Evolutionary conservation across 2,113 vertebrate species (phyloP).

Genomic region (Lampris incognitus): DNA sequence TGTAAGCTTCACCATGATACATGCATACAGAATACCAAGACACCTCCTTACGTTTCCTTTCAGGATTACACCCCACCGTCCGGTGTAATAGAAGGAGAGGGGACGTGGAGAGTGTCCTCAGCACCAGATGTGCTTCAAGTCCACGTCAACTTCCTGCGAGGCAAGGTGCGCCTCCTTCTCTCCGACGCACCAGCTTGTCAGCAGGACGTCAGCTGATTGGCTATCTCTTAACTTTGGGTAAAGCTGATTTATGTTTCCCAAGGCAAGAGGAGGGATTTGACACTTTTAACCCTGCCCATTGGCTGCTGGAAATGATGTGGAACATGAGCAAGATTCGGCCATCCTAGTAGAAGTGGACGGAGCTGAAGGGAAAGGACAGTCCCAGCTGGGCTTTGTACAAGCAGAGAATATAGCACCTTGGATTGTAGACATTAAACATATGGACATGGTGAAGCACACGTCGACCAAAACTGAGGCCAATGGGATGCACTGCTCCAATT

Average conservation of each 20-base stretch:
- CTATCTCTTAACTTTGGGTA: conserved; percentile 16
- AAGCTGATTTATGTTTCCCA: conserved; percentile 57
- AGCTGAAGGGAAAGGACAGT: conserved; percentile 34
- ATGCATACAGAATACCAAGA: not conserved
- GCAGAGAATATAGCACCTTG: conserved; percentile 60
- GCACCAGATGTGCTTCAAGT: conserved; percentile 79
- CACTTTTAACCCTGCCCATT: conserved; percentile 53
- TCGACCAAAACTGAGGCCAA: conserved; percentile 54
- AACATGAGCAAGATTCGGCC: conserved; percentile 23
- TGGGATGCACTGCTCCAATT: conserved; percentile 60
- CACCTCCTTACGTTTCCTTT: conserved; percentile 18
- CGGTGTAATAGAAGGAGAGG: conserved; percentile 46
- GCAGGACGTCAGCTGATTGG: conserved; percentile 78
- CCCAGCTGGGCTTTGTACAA: conserved; percentile 49
- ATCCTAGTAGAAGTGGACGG: conserved; percentile 15
- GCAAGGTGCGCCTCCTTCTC: conserved; percentile 81
- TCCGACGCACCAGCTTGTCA: conserved; percentile 76
- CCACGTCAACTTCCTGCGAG: conserved; percentile 82
- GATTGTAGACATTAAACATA: conserved; percentile 46
- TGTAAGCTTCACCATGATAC: not conserved
- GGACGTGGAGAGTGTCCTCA: conserved; percentile 75
- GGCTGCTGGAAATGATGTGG: conserved; percentile 47
- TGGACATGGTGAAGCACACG: conserved; percentile 47
- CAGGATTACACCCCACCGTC: conserved; percentile 77
- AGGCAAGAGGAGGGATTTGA: conserved; percentile 57